Evolutionary conservation across 2,113 vertebrate genomes (phyloP), one percentile per base, ranked within the genome.

Genomic region (Rattus norvegicus): DNA sequence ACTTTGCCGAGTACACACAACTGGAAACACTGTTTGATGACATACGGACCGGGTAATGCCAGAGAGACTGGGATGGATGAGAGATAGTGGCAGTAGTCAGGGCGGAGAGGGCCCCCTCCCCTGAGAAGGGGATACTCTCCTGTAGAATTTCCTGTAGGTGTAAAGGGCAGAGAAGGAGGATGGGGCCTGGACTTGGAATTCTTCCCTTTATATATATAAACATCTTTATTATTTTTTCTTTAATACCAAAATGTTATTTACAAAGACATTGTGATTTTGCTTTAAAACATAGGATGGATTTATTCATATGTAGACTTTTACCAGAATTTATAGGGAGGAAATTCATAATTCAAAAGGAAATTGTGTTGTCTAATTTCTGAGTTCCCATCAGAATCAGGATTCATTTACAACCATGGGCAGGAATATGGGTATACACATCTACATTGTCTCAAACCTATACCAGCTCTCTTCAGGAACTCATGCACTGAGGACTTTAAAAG

Each of bases 161-260:
- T 52, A 76, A 72, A 95, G 19, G 24, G 36, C 6, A 54, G 61
- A n/a, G 49, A 52, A 72, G 83, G 28, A 76, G 22, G 19, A 9
- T 33, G 11, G 61, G 49, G 17, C 13, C 28, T 88, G 80, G 30
- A 59, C 47, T 19, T 88, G 59, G 76, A 81, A 19, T 90, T 96
- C 56, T 81, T 36, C 19, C 33, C 14, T 92, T 88, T 70, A 3
- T 56, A 28, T 30, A 59, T 30, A 59, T 47, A 26, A 88, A 56
- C n/a, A 65, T 52, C 30, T 94, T 81, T 70, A 33, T 14, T 61
- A 26, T 95, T 94, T 95, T 56, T n/a, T 49, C 80, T 92, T 84
- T 61, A 63, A 63, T 47, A 56, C 2, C 22, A 65, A 85, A 75
- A 93, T 39, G 26, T 85, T 88, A 77, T 91, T 96, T 96, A 87